Percentiles rank a stretch among this genome's conserved stretches.
Conservation (phyloP, 2,113 vertebrate species). For the Tetrax tetrax region DNA sequence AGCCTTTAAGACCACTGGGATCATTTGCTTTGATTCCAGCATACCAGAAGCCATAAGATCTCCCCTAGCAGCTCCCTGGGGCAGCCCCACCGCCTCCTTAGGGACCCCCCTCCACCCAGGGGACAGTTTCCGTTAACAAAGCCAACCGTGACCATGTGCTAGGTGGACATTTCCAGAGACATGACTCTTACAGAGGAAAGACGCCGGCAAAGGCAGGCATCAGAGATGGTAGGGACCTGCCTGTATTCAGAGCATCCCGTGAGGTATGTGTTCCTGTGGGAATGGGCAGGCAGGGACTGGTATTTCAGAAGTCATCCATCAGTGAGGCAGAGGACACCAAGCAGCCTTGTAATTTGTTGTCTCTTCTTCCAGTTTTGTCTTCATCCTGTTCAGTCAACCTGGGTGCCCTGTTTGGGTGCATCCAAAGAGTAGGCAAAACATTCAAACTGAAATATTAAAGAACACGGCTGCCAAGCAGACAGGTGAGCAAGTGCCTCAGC, state of each 20-base stretch:
- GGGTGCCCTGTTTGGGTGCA: neutral
- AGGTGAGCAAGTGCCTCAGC: neutral
- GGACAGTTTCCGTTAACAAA: neutral
- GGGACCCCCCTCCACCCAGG: neutral
- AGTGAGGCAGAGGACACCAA: neutral
- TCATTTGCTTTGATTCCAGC: neutral
- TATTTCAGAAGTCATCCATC: neutral
- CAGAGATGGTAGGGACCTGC: neutral
- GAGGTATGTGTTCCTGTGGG: neutral
- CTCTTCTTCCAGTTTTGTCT: constrained; percentile 1
- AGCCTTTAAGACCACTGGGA: neutral
- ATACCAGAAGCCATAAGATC: neutral
- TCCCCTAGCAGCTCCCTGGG: neutral
- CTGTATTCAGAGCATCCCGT: neutral
- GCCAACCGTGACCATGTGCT: neutral
- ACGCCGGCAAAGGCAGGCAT: neutral
- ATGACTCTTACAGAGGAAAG: neutral
- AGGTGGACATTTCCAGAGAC: neutral
- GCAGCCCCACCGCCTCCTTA: neutral
- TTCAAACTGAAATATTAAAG: neutral
- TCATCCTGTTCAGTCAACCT: neutral
- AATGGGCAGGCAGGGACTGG: neutral
- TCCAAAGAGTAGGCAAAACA: neutral
- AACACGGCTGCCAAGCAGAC: neutral
- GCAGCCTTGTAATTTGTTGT: neutral